Conservation (phyloP, 2,888 invertebrate genomes). For the Eupeodes latifasciatus region DNA sequence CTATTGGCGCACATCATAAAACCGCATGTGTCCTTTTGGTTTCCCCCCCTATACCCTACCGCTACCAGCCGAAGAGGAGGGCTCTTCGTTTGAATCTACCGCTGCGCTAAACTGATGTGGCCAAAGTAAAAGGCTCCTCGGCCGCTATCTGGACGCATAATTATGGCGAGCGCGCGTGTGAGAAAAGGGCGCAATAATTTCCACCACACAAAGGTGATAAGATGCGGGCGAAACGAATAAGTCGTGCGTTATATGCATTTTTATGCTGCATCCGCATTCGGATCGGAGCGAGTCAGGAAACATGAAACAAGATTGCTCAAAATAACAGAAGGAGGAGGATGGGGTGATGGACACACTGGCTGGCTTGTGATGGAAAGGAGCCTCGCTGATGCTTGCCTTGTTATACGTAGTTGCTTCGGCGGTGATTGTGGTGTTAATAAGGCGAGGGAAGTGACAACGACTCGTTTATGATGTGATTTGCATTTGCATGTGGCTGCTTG, state of each 20-base stretch:
- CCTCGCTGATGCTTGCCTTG: background rate
- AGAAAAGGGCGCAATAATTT: slow-evolving; percentile 73
- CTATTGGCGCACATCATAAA: slow-evolving; percentile 63
- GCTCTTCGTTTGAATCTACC: slow-evolving; percentile 69
- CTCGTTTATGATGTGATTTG: slow-evolving; percentile 58
- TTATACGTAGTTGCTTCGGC: background rate
- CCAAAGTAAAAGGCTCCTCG: slow-evolving; percentile 55
- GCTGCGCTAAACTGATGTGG: slow-evolving; percentile 37
- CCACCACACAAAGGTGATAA: slow-evolving; percentile 57
- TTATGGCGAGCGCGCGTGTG: slow-evolving; percentile 72
- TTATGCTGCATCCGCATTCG: slow-evolving; percentile 53
- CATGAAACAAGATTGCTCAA: slow-evolving; percentile 11
- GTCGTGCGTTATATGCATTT: slow-evolving; percentile 20
- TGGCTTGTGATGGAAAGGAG: slow-evolving; percentile 8
- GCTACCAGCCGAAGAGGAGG: slow-evolving; percentile 12
- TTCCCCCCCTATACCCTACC: background rate
- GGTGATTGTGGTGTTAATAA: slow-evolving; percentile 34
- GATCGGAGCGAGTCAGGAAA: background rate
- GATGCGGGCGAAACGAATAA: slow-evolving; percentile 63
- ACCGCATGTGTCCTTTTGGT: slow-evolving; percentile 72
- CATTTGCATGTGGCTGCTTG: slow-evolving; percentile 32
- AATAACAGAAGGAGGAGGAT: slow-evolving; percentile 6
- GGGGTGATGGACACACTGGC: background rate
- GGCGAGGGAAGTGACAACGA: slow-evolving; percentile 44
- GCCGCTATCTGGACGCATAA: slow-evolving; percentile 70